A percentile compares a stretch with the other conserved stretches of the same genome.
These are phyloP conservation scores for Anguilla anguilla DNA, from an alignment of 2,797 vertebrate genomes.

Conservation along the genomic window DNA sequence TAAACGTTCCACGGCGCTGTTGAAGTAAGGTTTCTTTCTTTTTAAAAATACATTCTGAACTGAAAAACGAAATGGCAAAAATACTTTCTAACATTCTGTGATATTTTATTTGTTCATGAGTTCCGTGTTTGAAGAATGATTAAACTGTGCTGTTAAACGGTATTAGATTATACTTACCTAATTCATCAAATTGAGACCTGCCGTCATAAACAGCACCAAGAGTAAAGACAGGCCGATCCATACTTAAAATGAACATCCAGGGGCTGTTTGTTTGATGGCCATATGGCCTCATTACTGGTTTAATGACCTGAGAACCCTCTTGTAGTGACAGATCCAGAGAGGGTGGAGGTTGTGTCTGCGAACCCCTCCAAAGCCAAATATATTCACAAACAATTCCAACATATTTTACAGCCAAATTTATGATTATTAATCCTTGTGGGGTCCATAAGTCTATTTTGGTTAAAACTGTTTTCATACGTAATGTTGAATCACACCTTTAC, in stretches of 20 bases:
- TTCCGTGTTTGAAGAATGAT: not conserved
- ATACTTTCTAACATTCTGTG: not conserved
- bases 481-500: not conserved
- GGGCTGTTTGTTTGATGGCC: conserved; percentile 79
- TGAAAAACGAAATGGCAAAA: not conserved
- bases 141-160: not conserved
- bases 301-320: conserved; percentile 73
- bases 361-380: not conserved
- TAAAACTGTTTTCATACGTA: not conserved
- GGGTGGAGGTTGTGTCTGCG: not conserved
- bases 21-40: not conserved
- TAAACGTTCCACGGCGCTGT: not conserved
- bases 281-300: conserved; percentile 80
- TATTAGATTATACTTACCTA: not conserved
- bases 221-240: not conserved
- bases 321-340: conserved; percentile 42
- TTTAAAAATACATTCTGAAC: not conserved
- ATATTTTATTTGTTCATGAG: not conserved
- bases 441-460: not conserved
- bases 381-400: not conserved
- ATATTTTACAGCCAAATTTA: not conserved
- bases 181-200: not conserved
- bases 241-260: conserved; percentile 46
- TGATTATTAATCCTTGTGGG: not conserved
- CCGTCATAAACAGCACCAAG: not conserved